These are phyloP conservation scores for Drosophila miranda DNA, from an alignment of 1,140 invertebrate genomes.

Conservation along the genomic window DNA sequence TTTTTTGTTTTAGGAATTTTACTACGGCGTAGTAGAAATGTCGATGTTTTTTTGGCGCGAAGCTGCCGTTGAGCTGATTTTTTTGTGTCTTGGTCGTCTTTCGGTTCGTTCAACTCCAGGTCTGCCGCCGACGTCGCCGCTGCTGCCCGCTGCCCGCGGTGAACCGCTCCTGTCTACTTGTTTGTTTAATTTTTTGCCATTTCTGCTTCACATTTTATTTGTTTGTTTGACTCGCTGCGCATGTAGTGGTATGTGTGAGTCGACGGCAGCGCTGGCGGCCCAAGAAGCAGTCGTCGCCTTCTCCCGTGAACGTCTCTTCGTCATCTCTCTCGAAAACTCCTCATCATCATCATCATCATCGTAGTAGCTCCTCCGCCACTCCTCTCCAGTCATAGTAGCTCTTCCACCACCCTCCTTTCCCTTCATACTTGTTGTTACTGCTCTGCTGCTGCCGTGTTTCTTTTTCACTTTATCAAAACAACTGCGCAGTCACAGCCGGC, in stretches of 20 bases:
- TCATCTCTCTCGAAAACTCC: neutral
- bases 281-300: constrained; percentile 54
- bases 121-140: constrained; percentile 26
- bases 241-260: constrained; percentile 65
- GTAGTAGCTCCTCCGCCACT: constrained; percentile 1
- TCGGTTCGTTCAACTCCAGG: constrained; percentile 69
- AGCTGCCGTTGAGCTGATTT: constrained; percentile 25
- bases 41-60: constrained; percentile 62
- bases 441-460: constrained; percentile 33
- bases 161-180: constrained; percentile 81
- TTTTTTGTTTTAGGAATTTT: constrained; percentile 53
- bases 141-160: constrained; percentile 49
- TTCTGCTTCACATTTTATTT: constrained; percentile 82
- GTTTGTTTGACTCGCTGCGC: constrained; percentile 80
- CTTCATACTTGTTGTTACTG: constrained; percentile 37
- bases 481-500: constrained; percentile 44
- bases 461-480: constrained; percentile 65
- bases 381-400: no score
- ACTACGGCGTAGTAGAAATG: constrained; percentile 76
- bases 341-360: no score
- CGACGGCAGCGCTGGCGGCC: constrained; percentile 9
- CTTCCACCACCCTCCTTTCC: constrained; percentile 2
- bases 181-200: constrained; percentile 82
- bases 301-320: constrained; percentile 1
- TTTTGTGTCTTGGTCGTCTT: constrained; percentile 45